phyloP scores from a whole-genome alignment of 2,797 vertebrate species.

The Diceros bicornis region DNA sequence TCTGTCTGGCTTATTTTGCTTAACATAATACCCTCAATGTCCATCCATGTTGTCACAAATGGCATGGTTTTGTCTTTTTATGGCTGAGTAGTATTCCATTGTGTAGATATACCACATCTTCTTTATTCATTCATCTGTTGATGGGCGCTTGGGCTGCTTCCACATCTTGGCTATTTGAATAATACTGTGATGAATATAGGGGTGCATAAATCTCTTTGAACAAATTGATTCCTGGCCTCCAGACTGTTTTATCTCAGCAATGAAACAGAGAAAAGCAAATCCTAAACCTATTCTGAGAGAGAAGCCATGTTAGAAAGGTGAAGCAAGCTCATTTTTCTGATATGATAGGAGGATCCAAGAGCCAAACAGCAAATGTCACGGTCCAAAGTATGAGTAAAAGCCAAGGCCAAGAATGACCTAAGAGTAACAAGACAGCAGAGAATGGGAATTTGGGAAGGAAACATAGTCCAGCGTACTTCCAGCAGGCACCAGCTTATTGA shows the following conservation, averaged over 20 bases:
- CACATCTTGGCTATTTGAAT: too few species aligned
- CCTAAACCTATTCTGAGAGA: not conserved
- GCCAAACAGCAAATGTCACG: not conserved
- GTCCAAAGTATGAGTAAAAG: not conserved
- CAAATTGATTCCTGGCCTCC: not conserved
- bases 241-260: not conserved
- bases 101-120: too few species aligned
- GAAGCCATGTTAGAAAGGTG: not conserved
- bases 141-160: too few species aligned
- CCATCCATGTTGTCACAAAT: too few species aligned
- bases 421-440: not conserved
- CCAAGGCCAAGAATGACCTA: not conserved
- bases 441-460: not conserved
- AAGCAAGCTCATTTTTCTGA: not conserved
- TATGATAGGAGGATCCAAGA: not conserved
- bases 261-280: slow-evolving; percentile 1
- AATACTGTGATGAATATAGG: too few species aligned
- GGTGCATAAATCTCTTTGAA: too few species aligned
- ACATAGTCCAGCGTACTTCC: not conserved
- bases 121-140: too few species aligned
- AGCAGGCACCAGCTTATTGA: not conserved
- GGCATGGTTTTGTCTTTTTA: too few species aligned
- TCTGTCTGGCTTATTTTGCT: too few species aligned
- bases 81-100: too few species aligned
- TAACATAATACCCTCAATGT: too few species aligned